These are phyloP conservation scores for Epicauta chinensis DNA, from an alignment of 1,140 invertebrate species.

Conservation along the genomic window DNA sequence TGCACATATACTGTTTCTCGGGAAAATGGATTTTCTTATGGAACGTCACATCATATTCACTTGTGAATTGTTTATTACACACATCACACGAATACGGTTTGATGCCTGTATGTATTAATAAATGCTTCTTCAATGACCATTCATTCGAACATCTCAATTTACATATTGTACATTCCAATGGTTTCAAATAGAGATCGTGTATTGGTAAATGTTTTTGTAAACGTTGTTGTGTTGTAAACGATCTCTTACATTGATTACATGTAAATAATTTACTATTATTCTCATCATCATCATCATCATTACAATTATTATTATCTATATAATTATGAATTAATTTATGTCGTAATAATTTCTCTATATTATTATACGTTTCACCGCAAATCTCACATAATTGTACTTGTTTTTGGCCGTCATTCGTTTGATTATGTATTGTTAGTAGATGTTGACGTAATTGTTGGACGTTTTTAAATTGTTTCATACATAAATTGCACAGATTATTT, in stretches of 20 bases:
- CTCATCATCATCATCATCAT: background rate
- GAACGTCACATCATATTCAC: constrained; percentile 10
- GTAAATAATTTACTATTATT: constrained; percentile 5
- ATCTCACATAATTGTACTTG: constrained; percentile 1
- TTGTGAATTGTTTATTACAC: constrained; percentile 12
- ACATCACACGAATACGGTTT: constrained; percentile 9
- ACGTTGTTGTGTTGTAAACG: background rate
- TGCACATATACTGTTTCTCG: constrained; percentile 26
- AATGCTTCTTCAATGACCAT: constrained; percentile 7
- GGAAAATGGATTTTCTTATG: constrained; percentile 8
- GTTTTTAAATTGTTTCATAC: constrained; percentile 10
- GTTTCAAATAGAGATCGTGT: constrained; percentile 1
- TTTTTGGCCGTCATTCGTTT: background rate
- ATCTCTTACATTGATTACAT: constrained; percentile 4
- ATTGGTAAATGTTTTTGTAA: constrained; percentile 6
- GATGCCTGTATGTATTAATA: constrained; percentile 2
- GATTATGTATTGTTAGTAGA: constrained; percentile 3
- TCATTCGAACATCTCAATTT: background rate
- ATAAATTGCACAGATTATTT: constrained; percentile 10
- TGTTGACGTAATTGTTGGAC: constrained; percentile 10
- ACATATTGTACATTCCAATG: constrained; percentile 11
- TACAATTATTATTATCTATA: background rate
- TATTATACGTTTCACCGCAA: constrained; percentile 4
- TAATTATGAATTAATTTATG: constrained; percentile 7
- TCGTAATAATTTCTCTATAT: background rate